Conservation (phyloP, 2,797 vertebrate genomes). For the Poecilia velifera region DNA sequence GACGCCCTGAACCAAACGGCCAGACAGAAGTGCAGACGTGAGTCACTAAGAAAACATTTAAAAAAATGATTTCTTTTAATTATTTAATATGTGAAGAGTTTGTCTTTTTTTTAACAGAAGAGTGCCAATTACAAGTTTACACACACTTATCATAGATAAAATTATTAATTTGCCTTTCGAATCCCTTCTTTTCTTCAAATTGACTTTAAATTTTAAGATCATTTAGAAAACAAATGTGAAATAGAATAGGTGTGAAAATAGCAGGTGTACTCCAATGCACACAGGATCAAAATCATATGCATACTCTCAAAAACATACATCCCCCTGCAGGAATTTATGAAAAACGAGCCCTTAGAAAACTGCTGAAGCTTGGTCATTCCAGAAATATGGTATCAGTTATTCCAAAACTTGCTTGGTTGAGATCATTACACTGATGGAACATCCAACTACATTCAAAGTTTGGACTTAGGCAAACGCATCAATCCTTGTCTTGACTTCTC, state of each 20-base stretch:
- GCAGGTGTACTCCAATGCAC: neutral
- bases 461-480: neutral
- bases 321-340: too few relatives aligned
- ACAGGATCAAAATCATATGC: neutral
- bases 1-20: constrained; percentile 71
- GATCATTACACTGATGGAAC: neutral
- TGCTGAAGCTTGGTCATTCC: neutral
- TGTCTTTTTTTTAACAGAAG: neutral
- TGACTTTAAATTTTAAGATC: neutral
- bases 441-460: neutral
- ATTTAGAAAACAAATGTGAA: neutral
- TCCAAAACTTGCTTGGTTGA: neutral
- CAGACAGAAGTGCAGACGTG: constrained; percentile 83
- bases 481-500: neutral
- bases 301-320: neutral
- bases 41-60: constrained; percentile 55
- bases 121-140: neutral
- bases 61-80: neutral
- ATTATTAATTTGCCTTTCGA: neutral
- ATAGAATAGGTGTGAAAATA: neutral
- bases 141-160: neutral
- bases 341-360: neutral
- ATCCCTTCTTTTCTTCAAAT: neutral
- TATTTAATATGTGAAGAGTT: neutral
- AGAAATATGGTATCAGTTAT: neutral